Conservation (phyloP, 2,797 vertebrate genomes). For the Perodicticus potto region DNA sequence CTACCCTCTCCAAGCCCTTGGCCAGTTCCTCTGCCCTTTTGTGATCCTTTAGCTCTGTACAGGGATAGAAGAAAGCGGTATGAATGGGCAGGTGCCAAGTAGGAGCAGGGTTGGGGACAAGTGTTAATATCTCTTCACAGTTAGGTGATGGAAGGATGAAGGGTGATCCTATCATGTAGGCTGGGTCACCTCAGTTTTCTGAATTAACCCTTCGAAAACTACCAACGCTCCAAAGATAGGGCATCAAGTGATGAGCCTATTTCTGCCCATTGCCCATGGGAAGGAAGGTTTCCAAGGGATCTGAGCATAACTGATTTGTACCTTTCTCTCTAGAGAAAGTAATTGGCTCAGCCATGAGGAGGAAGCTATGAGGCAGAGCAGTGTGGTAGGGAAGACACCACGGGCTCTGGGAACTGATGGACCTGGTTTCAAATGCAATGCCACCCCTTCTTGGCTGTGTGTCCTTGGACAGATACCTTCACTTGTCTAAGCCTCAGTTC, state of each 20-base stretch:
- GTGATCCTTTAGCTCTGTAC: neutral
- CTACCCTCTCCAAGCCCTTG: neutral
- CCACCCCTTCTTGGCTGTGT: neutral
- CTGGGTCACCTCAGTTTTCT: neutral
- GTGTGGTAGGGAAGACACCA: neutral
- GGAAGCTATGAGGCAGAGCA: neutral
- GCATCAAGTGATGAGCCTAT: conserved; percentile 27
- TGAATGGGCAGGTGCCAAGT: neutral
- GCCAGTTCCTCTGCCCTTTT: neutral
- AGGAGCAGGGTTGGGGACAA: neutral
- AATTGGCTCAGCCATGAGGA: neutral
- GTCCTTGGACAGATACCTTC: neutral
- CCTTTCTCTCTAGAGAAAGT: conserved; percentile 39
- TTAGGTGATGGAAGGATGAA: neutral
- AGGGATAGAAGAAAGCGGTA: neutral
- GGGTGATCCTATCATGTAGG: neutral
- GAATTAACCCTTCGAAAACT: conserved; percentile 3
- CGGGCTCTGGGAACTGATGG: neutral
- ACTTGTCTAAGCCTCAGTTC: conserved; percentile 12
- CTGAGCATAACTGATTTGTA: neutral
- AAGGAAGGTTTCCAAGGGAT: conserved; percentile 53
- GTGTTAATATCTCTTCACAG: neutral
- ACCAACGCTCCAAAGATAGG: neutral
- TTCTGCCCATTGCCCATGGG: conserved; percentile 24
- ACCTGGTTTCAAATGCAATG: neutral